Conservation (phyloP, 1,140 invertebrate genomes). For the Atta cephalotes region DNA sequence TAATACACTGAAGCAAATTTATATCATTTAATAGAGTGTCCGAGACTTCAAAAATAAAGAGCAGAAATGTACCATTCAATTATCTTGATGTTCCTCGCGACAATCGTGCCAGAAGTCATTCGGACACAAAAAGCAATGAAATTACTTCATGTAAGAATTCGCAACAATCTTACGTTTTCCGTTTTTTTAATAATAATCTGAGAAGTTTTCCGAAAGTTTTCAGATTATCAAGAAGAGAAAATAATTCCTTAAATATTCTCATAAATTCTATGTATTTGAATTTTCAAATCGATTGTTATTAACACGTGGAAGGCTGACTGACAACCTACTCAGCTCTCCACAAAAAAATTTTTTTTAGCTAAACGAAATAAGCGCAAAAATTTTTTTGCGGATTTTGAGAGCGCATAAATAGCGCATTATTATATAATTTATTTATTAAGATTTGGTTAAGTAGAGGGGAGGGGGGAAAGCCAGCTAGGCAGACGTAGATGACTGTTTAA, state of each 20-base stretch:
- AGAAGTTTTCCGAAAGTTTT: slow-evolving; percentile 27
- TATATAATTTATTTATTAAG: no score
- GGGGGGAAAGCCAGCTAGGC: no score
- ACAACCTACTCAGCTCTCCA: no score
- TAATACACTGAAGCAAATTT: slow-evolving; percentile 30
- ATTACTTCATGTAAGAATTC: slow-evolving; percentile 42
- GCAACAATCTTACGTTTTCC: slow-evolving; percentile 23
- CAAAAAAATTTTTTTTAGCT: no score
- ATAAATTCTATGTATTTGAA: no score
- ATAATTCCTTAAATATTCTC: slow-evolving; percentile 18
- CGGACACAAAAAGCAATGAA: slow-evolving; percentile 35
- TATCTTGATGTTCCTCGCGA: slow-evolving; percentile 56
- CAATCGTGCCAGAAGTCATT: slow-evolving; percentile 43
- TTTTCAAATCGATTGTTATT: no score
- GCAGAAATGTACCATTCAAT: slow-evolving; percentile 55
- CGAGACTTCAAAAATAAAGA: slow-evolving; percentile 32
- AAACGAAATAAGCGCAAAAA: no score
- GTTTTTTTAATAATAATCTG: slow-evolving; percentile 38
- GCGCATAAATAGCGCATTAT: no score
- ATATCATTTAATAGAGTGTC: not conserved
- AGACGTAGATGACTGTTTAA: not conserved
- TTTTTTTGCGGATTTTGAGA: no score
- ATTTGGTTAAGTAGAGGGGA: no score
- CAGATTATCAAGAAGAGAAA: not conserved
- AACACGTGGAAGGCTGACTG: no score